phyloP scores from a whole-genome alignment of 2,113 vertebrate species.

The Urocynchramus pylzowi region DNA sequence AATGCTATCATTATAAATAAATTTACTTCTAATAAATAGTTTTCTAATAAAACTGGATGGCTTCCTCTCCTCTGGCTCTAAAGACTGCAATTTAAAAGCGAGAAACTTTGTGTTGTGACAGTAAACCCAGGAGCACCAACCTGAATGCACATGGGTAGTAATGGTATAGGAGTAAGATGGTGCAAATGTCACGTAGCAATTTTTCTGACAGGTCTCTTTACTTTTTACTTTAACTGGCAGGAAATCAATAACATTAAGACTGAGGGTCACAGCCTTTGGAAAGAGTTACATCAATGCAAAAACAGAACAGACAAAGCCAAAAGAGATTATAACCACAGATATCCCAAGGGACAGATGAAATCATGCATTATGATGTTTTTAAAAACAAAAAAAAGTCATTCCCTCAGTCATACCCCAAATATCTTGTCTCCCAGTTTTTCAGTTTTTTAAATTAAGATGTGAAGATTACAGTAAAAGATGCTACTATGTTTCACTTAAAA shows the following conservation, averaged over 20 bases:
- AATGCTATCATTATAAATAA: background rate
- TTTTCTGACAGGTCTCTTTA: slow-evolving; percentile 16
- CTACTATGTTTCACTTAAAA: background rate
- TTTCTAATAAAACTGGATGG: background rate
- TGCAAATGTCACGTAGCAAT: fast-evolving
- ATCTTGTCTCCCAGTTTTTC: background rate
- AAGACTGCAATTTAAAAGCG: background rate
- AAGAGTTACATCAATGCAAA: slow-evolving; percentile 19
- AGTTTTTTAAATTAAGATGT: background rate
- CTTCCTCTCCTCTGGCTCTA: background rate
- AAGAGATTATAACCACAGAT: background rate
- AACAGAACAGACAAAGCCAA: slow-evolving; percentile 1
- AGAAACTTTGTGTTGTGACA: background rate
- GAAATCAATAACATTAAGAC: slow-evolving; percentile 17
- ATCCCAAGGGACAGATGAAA: slow-evolving; percentile 19
- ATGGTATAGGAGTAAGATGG: background rate
- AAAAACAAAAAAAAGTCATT: background rate
- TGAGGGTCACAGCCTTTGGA: slow-evolving; percentile 5
- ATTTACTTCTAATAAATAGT: background rate
- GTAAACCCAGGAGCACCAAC: background rate
- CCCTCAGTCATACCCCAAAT: background rate
- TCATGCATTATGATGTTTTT: background rate
- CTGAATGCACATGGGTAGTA: background rate
- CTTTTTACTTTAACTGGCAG: background rate
- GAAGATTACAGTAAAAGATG: background rate